These are phyloP conservation scores for Sinelater perroti DNA, from an alignment of 2,888 invertebrate genomes.

Conservation along the genomic window DNA sequence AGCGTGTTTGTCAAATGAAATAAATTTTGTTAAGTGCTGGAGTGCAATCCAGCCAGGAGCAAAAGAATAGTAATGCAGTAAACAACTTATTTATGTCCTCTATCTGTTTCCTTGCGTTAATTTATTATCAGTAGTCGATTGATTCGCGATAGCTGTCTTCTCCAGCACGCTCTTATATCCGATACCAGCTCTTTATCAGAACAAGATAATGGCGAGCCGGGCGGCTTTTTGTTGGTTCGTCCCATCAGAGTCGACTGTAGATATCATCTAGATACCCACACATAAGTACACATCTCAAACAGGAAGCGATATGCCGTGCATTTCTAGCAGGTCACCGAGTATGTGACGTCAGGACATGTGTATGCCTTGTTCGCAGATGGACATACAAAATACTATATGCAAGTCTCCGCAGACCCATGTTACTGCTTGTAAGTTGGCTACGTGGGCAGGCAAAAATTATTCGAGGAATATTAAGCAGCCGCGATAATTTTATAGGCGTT, in stretches of 20 bases:
- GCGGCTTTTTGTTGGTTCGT: constrained; percentile 7
- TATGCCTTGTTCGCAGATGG: constrained; percentile 27
- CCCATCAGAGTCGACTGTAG: constrained; percentile 20
- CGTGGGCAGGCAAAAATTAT: constrained; percentile 23
- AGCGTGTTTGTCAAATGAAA: too few species aligned
- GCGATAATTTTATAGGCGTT: neutral
- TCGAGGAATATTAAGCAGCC: constrained; percentile 26
- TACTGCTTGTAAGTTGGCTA: constrained; percentile 20
- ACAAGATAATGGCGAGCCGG: too few species aligned
- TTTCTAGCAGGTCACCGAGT: constrained; percentile 41
- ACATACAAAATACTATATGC: constrained; percentile 21
- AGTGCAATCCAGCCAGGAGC: too few species aligned
- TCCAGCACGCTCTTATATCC: too few species aligned
- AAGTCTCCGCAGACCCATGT: constrained; percentile 18
- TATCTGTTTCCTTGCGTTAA: too few species aligned
- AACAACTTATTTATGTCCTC: too few species aligned
- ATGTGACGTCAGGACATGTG: constrained; percentile 25
- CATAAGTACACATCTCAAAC: constrained; percentile 44
- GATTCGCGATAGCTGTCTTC: too few species aligned
- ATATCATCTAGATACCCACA: constrained; percentile 33
- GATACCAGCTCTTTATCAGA: too few species aligned
- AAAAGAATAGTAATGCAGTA: too few species aligned
- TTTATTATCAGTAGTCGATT: too few species aligned
- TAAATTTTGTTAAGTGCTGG: too few species aligned
- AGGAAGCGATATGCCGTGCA: constrained; percentile 46